Percentiles rank a stretch among this genome's conserved stretches.
Evolutionary conservation across 2,888 invertebrate genomes (phyloP).

Genomic region (Brenthis hecate): DNA sequence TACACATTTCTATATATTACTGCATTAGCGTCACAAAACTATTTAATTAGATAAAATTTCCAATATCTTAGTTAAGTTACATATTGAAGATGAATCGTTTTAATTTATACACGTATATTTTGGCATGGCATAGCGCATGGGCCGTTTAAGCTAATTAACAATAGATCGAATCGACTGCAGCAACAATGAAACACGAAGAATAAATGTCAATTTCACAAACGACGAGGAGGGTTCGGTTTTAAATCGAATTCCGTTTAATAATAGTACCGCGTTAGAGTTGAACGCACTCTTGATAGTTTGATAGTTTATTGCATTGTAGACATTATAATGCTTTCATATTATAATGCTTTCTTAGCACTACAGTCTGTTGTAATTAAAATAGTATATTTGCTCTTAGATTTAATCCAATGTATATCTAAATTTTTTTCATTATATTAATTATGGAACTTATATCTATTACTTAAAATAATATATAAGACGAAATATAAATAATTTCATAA

Average conservation of each 20-base stretch:
- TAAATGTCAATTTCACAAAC: conserved; percentile 83
- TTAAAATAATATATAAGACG: too few species aligned
- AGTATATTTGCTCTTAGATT: neutral
- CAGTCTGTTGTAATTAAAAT: conserved; percentile 16
- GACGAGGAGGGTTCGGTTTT: conserved; percentile 80
- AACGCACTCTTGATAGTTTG: conserved; percentile 77
- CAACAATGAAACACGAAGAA: conserved; percentile 82
- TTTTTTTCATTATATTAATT: neutral
- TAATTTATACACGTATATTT: conserved; percentile 35
- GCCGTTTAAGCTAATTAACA: conserved; percentile 81
- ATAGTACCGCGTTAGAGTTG: conserved; percentile 79
- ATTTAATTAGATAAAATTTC: too few species aligned
- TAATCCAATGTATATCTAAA: neutral
- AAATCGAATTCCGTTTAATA: conserved; percentile 82
- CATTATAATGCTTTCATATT: conserved; percentile 48
- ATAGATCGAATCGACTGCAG: conserved; percentile 78
- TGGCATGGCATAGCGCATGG: conserved; percentile 67
- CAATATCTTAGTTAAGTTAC: too few species aligned
- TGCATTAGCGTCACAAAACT: too few species aligned
- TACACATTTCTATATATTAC: too few species aligned
- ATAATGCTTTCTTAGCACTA: conserved; percentile 37
- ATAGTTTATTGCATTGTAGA: conserved; percentile 67
- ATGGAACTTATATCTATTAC: too few species aligned
- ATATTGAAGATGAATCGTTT: neutral
- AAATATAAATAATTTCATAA: too few species aligned